Evolutionary conservation across 2,888 invertebrate species (phyloP).

Genomic region (Pachymerium ferrugineum): DNA sequence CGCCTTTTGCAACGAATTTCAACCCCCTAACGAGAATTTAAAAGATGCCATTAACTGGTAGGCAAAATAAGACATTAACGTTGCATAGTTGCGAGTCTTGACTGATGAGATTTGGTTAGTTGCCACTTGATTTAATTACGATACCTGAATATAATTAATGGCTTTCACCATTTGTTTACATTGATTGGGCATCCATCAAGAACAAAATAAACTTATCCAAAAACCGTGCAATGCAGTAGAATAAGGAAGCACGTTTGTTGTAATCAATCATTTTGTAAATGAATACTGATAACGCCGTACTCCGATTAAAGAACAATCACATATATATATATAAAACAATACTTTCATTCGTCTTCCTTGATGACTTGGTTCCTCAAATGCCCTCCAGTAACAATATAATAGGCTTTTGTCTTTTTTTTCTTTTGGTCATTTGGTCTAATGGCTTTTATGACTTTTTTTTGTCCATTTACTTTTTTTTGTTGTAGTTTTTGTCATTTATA

Average conservation of each 20-base stretch:
- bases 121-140: neutral
- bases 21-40: no score
- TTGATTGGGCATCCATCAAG: neutral
- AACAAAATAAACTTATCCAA: slow-evolving; percentile 1
- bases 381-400: neutral
- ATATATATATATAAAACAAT: neutral
- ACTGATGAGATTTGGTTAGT: no score
- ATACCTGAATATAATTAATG: neutral
- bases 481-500: slow-evolving; percentile 1
- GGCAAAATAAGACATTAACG: neutral
- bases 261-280: slow-evolving; percentile 24
- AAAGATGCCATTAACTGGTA: neutral
- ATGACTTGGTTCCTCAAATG: slow-evolving; percentile 18
- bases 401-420: slow-evolving; percentile 8
- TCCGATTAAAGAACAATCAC: slow-evolving; percentile 13
- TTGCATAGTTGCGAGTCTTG: neutral
- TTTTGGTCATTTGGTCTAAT: neutral
- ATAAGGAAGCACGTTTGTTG: neutral
- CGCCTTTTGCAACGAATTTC: no score
- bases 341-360: slow-evolving; percentile 13
- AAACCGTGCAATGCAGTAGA: slow-evolving; percentile 2
- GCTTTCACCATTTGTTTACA: slow-evolving; percentile 2
- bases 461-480: slow-evolving; percentile 13
- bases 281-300: neutral
- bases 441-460: neutral